These are phyloP conservation scores for Deilephila porcellus DNA, from an alignment of 2,888 invertebrate genomes.

Conservation along the genomic window DNA sequence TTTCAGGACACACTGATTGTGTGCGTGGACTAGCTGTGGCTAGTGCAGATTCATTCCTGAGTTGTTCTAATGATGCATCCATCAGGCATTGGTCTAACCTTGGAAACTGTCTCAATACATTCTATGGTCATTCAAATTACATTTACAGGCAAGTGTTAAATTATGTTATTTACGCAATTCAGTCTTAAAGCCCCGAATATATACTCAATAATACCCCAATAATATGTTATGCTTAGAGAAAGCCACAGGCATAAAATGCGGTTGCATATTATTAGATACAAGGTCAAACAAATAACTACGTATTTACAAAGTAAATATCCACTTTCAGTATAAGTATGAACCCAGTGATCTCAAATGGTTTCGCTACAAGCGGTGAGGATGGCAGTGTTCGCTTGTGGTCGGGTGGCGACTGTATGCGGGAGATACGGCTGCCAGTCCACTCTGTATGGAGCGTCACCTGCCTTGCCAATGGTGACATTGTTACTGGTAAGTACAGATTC, in stretches of 20 bases:
- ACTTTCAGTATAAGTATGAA: constrained; percentile 83
- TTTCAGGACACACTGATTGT: constrained; percentile 95
- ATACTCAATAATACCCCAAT: no score
- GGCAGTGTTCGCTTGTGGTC: constrained; percentile 93
- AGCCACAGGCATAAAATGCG: no score
- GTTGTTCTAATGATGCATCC: constrained; percentile 96
- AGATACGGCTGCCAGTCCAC: constrained; percentile 91
- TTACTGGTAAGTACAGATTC: constrained; percentile 85
- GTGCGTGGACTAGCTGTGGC: constrained; percentile 92
- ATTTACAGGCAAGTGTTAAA: constrained; percentile 88
- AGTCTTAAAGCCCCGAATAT: no score
- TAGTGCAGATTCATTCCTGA: constrained; percentile 90
- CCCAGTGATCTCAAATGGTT: constrained; percentile 83
- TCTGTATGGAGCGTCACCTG: constrained; percentile 95
- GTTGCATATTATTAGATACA: no score
- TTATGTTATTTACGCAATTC: no score
- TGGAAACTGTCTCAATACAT: constrained; percentile 90
- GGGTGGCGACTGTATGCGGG: constrained; percentile 85
- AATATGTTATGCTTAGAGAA: no score
- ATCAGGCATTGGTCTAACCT: constrained; percentile 93
- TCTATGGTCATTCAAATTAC: constrained; percentile 94
- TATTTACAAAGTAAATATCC: not conserved
- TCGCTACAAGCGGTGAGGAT: constrained; percentile 96
- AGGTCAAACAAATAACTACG: no score
- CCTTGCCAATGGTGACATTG: constrained; percentile 94